These are phyloP conservation scores for Vollenhovia emeryi DNA, from an alignment of 1,140 invertebrate species.

Conservation along the genomic window DNA sequence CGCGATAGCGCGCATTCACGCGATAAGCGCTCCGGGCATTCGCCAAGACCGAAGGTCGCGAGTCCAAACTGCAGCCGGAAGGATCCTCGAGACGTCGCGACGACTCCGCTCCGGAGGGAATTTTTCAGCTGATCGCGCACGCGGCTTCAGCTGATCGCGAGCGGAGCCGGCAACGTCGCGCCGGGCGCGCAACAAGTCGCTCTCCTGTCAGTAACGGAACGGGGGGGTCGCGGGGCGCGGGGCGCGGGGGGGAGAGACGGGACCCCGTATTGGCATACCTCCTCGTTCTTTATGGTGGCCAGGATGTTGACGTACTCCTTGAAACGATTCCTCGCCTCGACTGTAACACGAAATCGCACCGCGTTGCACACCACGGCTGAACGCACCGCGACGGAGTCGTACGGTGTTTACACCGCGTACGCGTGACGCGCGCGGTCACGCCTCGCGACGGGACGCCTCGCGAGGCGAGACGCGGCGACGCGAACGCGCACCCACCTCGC, in stretches of 20 bases:
- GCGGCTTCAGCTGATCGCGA: constrained; percentile 31
- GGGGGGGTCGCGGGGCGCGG: constrained; percentile 17
- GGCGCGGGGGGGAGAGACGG: background rate
- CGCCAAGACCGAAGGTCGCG: background rate
- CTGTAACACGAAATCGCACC: constrained; percentile 85
- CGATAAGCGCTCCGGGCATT: background rate
- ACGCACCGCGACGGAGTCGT: too few relatives aligned
- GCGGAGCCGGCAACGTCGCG: constrained; percentile 75
- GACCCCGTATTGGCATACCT: constrained; percentile 80
- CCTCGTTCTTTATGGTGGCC: constrained; percentile 92
- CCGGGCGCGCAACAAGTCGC: constrained; percentile 82
- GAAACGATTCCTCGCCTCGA: constrained; percentile 93
- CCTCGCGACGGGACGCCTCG: constrained; percentile 49
- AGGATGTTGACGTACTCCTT: constrained; percentile 96
- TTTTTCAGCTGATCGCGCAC: constrained; percentile 22
- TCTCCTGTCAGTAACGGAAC: constrained; percentile 73
- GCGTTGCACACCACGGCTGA: background rate
- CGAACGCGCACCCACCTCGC: constrained; percentile 88
- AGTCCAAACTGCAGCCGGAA: background rate
- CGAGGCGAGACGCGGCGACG: constrained; percentile 20
- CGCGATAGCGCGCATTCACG: background rate
- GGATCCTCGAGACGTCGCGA: background rate
- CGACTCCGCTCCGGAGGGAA: background rate
- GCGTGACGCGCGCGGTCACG: constrained; percentile 37
- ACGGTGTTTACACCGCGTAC: constrained; percentile 14